Evolutionary conservation across 2,113 vertebrate species (phyloP).

Genomic region (Protobothrops mucrosquamatus): DNA sequence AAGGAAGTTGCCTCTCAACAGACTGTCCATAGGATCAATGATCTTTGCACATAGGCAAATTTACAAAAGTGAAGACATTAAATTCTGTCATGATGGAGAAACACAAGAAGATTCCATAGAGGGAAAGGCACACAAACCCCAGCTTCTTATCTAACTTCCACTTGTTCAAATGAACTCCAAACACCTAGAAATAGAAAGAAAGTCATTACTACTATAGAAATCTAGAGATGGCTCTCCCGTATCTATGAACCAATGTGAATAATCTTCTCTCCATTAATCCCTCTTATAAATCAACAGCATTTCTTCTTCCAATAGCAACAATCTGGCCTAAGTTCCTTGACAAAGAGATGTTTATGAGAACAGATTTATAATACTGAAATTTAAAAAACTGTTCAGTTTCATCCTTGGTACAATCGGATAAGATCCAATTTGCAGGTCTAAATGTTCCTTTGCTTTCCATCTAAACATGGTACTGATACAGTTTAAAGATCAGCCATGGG

Average conservation of each 20-base stretch:
- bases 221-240: background rate
- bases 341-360: no score
- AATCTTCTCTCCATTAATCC: background rate
- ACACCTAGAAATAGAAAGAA: conserved; percentile 75
- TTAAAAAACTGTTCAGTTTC: background rate
- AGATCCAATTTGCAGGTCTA: background rate
- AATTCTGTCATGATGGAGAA: conserved; percentile 99
- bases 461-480: background rate
- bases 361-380: background rate
- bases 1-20: conserved; percentile 55
- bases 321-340: background rate
- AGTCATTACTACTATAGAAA: conserved; percentile 26
- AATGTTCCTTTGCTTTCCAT: background rate
- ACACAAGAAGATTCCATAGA: conserved; percentile 94
- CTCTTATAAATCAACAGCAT: background rate
- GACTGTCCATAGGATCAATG: conserved; percentile 69
- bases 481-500: background rate
- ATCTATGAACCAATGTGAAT: background rate
- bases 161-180: conserved; percentile 93
- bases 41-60: conserved; percentile 93
- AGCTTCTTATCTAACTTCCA: conserved; percentile 94
- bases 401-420: background rate
- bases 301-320: background rate
- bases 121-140: conserved; percentile 84
- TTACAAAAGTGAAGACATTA: conserved; percentile 99